Percentiles rank a stretch among this genome's conserved stretches.
Conservation (phyloP, 2,888 invertebrate species). For the Lathronympha strigana region DNA sequence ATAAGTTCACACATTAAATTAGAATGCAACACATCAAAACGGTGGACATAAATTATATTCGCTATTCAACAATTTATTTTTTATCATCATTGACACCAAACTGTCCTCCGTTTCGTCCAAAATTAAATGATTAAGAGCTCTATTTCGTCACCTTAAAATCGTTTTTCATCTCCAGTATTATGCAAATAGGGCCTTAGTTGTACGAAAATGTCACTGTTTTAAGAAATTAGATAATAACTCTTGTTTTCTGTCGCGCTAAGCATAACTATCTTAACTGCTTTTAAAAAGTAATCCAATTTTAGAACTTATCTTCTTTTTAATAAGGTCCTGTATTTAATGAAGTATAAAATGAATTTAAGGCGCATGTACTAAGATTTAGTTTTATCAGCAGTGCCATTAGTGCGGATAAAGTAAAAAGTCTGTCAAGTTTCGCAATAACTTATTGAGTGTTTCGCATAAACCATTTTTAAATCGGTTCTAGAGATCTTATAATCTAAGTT, state of each 20-base stretch:
- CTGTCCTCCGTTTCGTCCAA: not conserved
- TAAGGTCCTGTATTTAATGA: not conserved
- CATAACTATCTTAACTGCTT: not conserved
- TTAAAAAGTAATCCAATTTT: not conserved
- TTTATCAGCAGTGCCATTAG: conserved; percentile 36
- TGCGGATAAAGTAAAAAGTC: conserved; percentile 27
- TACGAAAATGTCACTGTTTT: conserved; percentile 28
- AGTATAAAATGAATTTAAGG: not conserved
- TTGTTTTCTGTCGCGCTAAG: not conserved
- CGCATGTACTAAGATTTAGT: not conserved
- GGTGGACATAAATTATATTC: conserved; percentile 6
- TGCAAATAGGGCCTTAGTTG: conserved; percentile 7
- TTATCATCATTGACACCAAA: not conserved
- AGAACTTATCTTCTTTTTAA: not conserved
- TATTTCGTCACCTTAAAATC: not conserved
- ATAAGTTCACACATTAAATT: not conserved
- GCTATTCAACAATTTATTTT: conserved; percentile 9
- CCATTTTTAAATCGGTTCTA: conserved; percentile 17
- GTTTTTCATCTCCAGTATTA: not conserved
- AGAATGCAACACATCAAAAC: too few relatives aligned
- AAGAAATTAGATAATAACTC: conserved; percentile 30
- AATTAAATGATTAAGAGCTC: conserved; percentile 25
- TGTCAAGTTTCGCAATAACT: conserved; percentile 29
- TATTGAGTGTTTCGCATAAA: conserved; percentile 28
- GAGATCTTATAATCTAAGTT: too few relatives aligned